These are phyloP conservation scores for Macropodus opercularis DNA, from an alignment of 2,797 vertebrate genomes.

Conservation along the genomic window DNA sequence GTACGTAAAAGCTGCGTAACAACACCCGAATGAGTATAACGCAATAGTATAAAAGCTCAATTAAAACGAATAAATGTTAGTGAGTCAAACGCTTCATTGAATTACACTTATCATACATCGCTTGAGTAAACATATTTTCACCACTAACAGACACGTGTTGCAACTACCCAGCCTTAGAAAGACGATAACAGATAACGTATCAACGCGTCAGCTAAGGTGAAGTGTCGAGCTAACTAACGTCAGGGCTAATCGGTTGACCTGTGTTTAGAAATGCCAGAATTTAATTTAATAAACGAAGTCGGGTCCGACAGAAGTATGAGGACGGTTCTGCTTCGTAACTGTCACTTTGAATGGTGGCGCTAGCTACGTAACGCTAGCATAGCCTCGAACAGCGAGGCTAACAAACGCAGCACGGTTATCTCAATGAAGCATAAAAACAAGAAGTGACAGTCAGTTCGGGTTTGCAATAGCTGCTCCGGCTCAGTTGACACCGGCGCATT, in stretches of 20 bases:
- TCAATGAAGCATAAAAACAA: neutral
- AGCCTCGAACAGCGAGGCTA: constrained; percentile 13
- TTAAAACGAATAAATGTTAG: too few species aligned
- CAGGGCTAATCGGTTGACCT: neutral
- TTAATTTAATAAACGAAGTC: neutral
- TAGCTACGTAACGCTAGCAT: neutral
- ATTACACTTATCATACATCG: neutral
- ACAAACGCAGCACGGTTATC: constrained; percentile 23
- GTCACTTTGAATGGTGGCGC: neutral
- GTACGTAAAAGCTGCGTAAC: neutral
- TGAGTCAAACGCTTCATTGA: too few species aligned
- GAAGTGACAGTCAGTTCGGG: neutral
- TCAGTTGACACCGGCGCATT: neutral
- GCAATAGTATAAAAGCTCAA: too few species aligned
- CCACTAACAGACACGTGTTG: neutral
- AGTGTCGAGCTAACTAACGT: neutral
- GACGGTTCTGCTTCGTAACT: too few species aligned
- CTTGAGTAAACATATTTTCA: neutral
- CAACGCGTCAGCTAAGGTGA: too few species aligned
- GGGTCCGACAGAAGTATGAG: too few species aligned
- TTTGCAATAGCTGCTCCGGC: too few species aligned
- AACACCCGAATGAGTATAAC: too few species aligned
- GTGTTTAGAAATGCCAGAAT: neutral
- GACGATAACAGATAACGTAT: too few species aligned
- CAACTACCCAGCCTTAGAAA: too few species aligned